Percentiles rank a stretch among this genome's conserved stretches.
Evolutionary conservation across 2,888 invertebrate species (phyloP).

Genomic region (Toxonevra muliebris): DNA sequence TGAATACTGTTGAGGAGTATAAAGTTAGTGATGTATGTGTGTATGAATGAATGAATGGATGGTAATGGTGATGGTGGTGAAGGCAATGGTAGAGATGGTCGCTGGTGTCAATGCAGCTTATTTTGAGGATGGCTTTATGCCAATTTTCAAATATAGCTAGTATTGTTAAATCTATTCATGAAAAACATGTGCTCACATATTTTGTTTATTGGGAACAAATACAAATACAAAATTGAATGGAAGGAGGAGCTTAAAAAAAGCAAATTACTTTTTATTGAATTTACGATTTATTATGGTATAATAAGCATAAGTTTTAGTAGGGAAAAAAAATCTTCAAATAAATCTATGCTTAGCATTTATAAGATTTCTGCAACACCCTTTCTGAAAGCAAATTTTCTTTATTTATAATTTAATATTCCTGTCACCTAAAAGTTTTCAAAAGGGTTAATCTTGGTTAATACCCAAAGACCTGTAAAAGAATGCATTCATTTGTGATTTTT

Average conservation of each 20-base stretch:
- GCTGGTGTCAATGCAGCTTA: background rate
- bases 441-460: too few relatives aligned
- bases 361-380: too few relatives aligned
- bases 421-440: too few relatives aligned
- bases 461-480: too few relatives aligned
- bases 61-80: background rate
- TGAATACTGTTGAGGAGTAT: background rate
- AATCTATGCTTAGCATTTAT: too few relatives aligned
- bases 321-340: too few relatives aligned
- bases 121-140: background rate
- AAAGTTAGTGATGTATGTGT: background rate
- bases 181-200: conserved; percentile 18
- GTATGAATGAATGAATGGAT: background rate
- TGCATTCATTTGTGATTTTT: too few relatives aligned
- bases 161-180: background rate
- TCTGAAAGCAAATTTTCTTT: too few relatives aligned
- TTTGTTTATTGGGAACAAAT: conserved; percentile 9
- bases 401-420: too few relatives aligned
- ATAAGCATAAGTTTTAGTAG: too few relatives aligned
- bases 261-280: background rate
- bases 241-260: background rate
- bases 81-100: background rate
- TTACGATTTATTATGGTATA: background rate
- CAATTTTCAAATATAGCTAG: background rate
- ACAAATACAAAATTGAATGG: background rate